These are phyloP conservation scores for Arctopsyche grandis DNA, from an alignment of 1,140 invertebrate genomes.

Conservation along the genomic window DNA sequence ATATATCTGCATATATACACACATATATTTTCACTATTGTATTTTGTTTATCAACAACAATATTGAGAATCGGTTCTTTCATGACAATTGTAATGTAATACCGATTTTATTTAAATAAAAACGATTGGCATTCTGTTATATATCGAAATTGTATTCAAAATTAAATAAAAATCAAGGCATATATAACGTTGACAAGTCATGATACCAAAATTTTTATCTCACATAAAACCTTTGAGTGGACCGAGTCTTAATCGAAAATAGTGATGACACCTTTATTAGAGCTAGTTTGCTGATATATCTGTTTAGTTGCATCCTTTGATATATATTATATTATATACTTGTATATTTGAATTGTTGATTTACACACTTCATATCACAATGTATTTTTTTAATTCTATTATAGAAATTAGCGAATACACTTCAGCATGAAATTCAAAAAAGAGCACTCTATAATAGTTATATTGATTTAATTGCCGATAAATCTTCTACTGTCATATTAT, in stretches of 20 bases:
- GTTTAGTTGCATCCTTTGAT: constrained; percentile 38
- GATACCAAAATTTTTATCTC: constrained; percentile 24
- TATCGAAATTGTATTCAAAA: constrained; percentile 45
- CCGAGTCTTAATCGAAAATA: constrained; percentile 40
- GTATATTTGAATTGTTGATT: constrained; percentile 13
- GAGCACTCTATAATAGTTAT: not conserved
- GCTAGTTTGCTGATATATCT: constrained; percentile 34
- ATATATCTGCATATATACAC: constrained; percentile 9
- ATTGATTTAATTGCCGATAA: not conserved
- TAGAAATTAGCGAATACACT: constrained; percentile 5
- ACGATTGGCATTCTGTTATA: constrained; percentile 44
- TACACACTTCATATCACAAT: constrained; percentile 28
- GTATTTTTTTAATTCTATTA: not conserved
- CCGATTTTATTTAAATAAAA: constrained; percentile 9
- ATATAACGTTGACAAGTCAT: constrained; percentile 2
- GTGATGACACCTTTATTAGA: not conserved
- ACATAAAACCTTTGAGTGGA: constrained; percentile 30
- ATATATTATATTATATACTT: constrained; percentile 12
- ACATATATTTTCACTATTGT: constrained; percentile 28
- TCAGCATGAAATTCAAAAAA: not conserved
- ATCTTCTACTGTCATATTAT: not conserved
- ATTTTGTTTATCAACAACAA: not conserved
- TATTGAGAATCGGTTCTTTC: constrained; percentile 45
- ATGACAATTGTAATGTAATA: constrained; percentile 5
- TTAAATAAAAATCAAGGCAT: constrained; percentile 49